Conservation (phyloP, 2,797 vertebrate species). For the Valencia hispanica region DNA sequence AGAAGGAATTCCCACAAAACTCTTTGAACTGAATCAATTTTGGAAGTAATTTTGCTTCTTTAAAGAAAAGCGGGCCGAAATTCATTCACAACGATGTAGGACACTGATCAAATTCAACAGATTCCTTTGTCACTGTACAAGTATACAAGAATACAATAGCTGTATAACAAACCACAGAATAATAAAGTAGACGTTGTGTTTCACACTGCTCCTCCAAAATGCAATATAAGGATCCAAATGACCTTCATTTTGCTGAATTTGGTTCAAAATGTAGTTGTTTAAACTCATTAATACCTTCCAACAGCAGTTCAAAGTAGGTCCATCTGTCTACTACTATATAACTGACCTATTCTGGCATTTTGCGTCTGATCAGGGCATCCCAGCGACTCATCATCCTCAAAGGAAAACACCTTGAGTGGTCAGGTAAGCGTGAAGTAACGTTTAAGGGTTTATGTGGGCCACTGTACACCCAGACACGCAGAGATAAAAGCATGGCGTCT, state of each 20-base stretch:
- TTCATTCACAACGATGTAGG: background rate
- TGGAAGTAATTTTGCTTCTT: background rate
- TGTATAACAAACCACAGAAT: background rate
- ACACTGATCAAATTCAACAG: background rate
- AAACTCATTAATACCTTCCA: slow-evolving; percentile 3
- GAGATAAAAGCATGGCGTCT: slow-evolving; percentile 48
- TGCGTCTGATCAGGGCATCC: slow-evolving; percentile 29
- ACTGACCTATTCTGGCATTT: slow-evolving; percentile 18
- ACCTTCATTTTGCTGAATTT: background rate
- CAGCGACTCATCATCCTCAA: slow-evolving; percentile 61
- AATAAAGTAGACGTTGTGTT: background rate
- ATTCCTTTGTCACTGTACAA: background rate
- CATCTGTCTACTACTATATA: background rate
- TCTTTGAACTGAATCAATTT: background rate
- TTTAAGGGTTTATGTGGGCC: slow-evolving; percentile 49
- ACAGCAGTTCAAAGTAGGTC: slow-evolving; percentile 9
- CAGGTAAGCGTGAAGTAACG: slow-evolving; percentile 65
- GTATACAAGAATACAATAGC: no score
- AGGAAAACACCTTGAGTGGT: slow-evolving; percentile 74
- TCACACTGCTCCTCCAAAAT: background rate
- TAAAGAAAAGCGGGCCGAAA: background rate
- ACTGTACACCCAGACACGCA: slow-evolving; percentile 20
- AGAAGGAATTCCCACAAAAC: background rate
- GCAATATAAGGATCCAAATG: background rate
- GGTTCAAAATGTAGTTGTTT: background rate